Base-by-base conservation (phyloP, 2,113 vertebrate species). In the Chionodraco myersi region DNA sequence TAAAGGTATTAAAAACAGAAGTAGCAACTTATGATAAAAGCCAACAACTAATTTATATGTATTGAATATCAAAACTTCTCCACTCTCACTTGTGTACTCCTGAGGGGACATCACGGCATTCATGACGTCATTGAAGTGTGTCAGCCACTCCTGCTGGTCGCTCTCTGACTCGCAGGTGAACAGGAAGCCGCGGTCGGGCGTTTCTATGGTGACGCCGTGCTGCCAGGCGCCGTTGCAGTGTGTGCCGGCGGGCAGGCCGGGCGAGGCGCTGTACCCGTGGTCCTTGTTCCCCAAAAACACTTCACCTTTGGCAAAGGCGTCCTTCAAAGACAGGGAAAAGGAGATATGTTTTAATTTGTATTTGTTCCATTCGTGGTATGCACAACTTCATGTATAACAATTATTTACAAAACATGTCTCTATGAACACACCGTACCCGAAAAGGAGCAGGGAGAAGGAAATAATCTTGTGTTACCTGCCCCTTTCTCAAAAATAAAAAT, bases 281-380 rank as follows among this genome's bases (percentile, higher is more conserved):
- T 96, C 96, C 41, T 64, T 78, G 90, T 95, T 96, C 47, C 97
- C 97, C 79, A 98, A 79, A 76, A 97, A 98, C 14, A 96, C 96
- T 62, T 98, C 96, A 0, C 97, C 97, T 90, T 97, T 97, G 76
- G 97, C 97, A 86, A 97, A 98, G 0, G 96, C 97, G 1, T 97
- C 97, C 97, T 98, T 49, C 16, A 75, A 45, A 4, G 47, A 67
- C 11, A 73, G 2, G n/a, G 16, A 47, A 4, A 11, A 4, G 13
- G 18, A 1, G 6, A 61, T 1, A 26, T 26, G n/a, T n/a, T n/a
- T n/a, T n/a, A n/a, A n/a, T n/a, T n/a, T n/a, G n/a, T n/a, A n/a
- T n/a, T n/a, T n/a, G n/a, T n/a, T 26, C 26, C 26, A 2, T 26
- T 26, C 26, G 2, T 26, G 21, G 21, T 21, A 26, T 26, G 0